Evolutionary conservation across 2,113 vertebrate genomes (phyloP).

Genomic region (Xenotilapia caudafasciata): DNA sequence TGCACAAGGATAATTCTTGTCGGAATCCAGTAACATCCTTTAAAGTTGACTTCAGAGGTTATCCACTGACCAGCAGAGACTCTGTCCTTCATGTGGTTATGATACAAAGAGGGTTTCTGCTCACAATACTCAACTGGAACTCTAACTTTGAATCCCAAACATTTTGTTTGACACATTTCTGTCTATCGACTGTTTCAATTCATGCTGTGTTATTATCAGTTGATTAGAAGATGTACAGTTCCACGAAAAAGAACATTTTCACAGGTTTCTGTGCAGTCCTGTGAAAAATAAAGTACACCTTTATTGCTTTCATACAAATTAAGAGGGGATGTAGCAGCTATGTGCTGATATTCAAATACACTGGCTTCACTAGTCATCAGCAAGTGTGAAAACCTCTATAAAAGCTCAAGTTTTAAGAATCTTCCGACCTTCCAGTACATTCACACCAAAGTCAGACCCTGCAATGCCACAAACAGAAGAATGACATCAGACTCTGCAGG

Average conservation of each 20-base stretch:
- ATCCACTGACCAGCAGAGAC: not conserved
- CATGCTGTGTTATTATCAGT: not conserved
- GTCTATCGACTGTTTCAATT: not conserved
- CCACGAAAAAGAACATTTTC: not conserved
- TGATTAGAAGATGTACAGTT: not conserved
- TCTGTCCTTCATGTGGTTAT: not conserved
- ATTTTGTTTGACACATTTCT: not conserved
- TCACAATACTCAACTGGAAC: not conserved
- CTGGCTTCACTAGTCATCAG: not conserved
- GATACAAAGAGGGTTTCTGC: not conserved
- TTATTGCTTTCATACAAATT: not conserved
- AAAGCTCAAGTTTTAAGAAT: not conserved
- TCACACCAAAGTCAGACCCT: not conserved
- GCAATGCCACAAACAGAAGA: not conserved
- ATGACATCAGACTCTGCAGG: not conserved
- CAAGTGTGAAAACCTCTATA: not conserved
- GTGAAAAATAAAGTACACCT: not conserved
- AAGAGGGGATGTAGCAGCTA: not conserved
- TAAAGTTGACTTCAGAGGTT: not conserved
- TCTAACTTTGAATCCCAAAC: not conserved
- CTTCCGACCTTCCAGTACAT: rapidly evolving
- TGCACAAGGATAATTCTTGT: not conserved
- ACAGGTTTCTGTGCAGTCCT: not conserved
- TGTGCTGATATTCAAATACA: not conserved
- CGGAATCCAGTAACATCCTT: not conserved